A percentile compares a stretch with the other conserved stretches of the same genome.
Evolutionary conservation across 2,797 vertebrate species (phyloP).

Genomic region (Poecilia velifera): DNA sequence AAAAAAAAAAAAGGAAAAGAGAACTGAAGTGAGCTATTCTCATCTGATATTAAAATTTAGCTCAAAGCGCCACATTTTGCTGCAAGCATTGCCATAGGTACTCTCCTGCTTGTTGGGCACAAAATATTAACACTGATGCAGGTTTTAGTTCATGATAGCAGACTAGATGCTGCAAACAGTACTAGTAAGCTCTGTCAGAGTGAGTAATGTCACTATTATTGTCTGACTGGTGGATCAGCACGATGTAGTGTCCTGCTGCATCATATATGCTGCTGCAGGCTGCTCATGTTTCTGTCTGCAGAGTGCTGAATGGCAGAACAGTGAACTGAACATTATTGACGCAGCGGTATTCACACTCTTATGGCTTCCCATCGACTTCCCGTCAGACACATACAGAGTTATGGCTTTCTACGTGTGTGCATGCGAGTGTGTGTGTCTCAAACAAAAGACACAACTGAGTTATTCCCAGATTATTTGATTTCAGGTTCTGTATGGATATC

Average conservation of each 20-base stretch:
- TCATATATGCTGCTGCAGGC: slow-evolving; percentile 57
- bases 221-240: slow-evolving; percentile 51
- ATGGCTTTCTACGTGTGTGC: slow-evolving; percentile 45
- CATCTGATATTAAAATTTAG: neutral
- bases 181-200: slow-evolving; percentile 42
- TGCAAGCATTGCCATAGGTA: neutral
- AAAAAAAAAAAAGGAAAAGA: neutral
- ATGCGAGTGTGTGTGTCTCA: slow-evolving; percentile 7
- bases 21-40: neutral
- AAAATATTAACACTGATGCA: slow-evolving; percentile 26
- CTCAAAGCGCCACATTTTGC: neutral
- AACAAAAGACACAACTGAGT: slow-evolving; percentile 23
- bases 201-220: slow-evolving; percentile 55
- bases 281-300: slow-evolving; percentile 57
- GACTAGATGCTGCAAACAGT: slow-evolving; percentile 24
- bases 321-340: slow-evolving; percentile 70
- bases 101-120: neutral
- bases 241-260: slow-evolving; percentile 48
- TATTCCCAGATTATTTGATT: slow-evolving; percentile 31
- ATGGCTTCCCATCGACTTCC: slow-evolving; percentile 72
- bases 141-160: slow-evolving; percentile 26
- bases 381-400: slow-evolving; percentile 60
- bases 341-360: slow-evolving; percentile 68
- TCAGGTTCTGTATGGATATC: neutral
- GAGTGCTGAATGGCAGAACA: slow-evolving; percentile 71